Percentiles rank a stretch among this genome's conserved stretches.
Evolutionary conservation across 2,888 invertebrate genomes (phyloP).

Genomic region (Thysanoteuthis rhombus): DNA sequence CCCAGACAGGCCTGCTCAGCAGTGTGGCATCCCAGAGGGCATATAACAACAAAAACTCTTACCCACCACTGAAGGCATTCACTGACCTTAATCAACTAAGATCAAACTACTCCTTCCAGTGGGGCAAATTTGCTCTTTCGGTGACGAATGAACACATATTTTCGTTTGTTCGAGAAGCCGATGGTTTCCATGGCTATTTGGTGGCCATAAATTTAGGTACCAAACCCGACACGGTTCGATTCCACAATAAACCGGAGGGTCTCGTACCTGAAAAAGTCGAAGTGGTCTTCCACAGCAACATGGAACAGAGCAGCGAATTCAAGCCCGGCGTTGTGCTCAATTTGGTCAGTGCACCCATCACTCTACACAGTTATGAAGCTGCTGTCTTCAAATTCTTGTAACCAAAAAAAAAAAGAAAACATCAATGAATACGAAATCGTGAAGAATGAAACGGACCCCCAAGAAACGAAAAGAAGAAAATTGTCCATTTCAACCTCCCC

Average conservation of each 20-base stretch:
- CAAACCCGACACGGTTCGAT: conserved; percentile 37
- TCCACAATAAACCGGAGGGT: conserved; percentile 36
- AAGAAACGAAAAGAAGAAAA: background rate
- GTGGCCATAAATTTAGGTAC: conserved; percentile 60
- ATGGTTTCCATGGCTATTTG: conserved; percentile 61
- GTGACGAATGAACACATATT: conserved; percentile 48
- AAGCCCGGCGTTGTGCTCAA: background rate
- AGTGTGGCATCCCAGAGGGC: conserved; percentile 47
- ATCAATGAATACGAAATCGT: too few relatives aligned
- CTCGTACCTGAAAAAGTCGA: conserved; percentile 39
- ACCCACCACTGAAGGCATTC: conserved; percentile 50
- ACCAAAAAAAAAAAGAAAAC: background rate
- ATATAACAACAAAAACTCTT: conserved; percentile 42
- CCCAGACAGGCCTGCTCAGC: background rate
- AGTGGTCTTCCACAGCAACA: conserved; percentile 52
- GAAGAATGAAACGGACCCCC: too few relatives aligned
- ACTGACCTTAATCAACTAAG: conserved; percentile 50
- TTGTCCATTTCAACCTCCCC: too few relatives aligned
- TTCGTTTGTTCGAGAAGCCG: conserved; percentile 58
- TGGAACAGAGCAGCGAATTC: conserved; percentile 31
- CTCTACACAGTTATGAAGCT: background rate
- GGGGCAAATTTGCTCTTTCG: conserved; percentile 48
- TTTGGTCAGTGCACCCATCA: background rate
- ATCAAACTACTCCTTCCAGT: conserved; percentile 60
- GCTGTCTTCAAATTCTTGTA: conserved; percentile 15